phyloP scores from a whole-genome alignment of 2,113 vertebrate genomes.

The Heterocephalus glaber region DNA sequence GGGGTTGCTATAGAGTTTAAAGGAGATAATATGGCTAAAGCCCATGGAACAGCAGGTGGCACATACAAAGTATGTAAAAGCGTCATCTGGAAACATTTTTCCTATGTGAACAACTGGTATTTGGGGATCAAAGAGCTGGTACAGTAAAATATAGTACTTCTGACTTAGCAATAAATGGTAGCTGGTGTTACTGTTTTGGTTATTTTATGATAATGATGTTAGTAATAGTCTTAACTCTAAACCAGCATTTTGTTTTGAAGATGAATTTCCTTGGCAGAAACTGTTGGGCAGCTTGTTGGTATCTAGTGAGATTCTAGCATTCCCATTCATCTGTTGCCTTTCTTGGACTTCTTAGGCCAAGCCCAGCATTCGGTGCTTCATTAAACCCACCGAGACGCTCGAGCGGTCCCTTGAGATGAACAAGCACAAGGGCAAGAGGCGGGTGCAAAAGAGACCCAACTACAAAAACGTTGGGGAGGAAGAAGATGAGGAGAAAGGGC shows the following conservation, averaged over 20 bases:
- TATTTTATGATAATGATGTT: background rate
- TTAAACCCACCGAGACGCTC: slow-evolving; percentile 94
- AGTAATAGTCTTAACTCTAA: background rate
- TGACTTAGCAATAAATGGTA: background rate
- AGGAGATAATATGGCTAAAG: background rate
- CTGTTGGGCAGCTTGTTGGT: background rate
- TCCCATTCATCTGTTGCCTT: background rate
- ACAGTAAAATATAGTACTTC: background rate
- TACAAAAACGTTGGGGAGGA: slow-evolving; percentile 99
- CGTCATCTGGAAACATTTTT: background rate
- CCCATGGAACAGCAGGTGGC: background rate
- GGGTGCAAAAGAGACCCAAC: slow-evolving; percentile 95
- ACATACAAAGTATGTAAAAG: background rate
- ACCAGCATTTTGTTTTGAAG: background rate
- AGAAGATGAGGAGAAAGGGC: slow-evolving; percentile 93
- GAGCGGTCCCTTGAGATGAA: slow-evolving; percentile 97
- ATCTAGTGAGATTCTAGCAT: background rate
- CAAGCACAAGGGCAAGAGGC: slow-evolving; percentile 94
- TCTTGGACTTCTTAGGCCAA: slow-evolving; percentile 84
- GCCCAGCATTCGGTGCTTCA: slow-evolving; percentile 92
- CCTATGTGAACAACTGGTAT: background rate
- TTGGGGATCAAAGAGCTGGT: background rate
- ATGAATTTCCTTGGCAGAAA: background rate
- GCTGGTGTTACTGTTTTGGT: background rate
- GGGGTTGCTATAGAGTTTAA: background rate